phyloP scores from a whole-genome alignment of 1,140 invertebrate genomes.

The Aphidius ervi region DNA sequence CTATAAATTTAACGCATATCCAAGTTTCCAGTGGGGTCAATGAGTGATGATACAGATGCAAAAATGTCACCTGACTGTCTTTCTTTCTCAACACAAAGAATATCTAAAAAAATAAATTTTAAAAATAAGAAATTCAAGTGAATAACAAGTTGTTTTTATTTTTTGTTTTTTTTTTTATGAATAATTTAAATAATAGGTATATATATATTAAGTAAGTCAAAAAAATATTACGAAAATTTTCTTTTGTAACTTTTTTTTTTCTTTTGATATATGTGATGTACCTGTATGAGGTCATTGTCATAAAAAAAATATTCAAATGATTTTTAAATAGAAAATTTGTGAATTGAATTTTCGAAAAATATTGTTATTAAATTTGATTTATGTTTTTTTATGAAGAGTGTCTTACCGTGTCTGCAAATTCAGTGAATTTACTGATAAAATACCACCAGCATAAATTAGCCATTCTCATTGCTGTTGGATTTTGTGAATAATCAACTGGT shows the following conservation, averaged over 20 bases:
- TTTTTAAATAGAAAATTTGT: no score
- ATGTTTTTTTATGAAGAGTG: no score
- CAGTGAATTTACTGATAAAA: constrained; percentile 94
- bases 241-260: no score
- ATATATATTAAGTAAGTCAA: no score
- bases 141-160: neutral
- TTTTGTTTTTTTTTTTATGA: neutral
- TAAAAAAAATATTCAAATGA: no score
- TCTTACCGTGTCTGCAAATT: constrained; percentile 86
- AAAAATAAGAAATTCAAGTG: neutral
- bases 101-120: constrained; percentile 53
- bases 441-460: constrained; percentile 92
- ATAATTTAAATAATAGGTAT: no score
- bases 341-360: no score
- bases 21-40: constrained; percentile 92
- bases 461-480: constrained; percentile 72
- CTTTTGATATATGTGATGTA: no score
- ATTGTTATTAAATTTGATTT: no score
- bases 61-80: constrained; percentile 84
- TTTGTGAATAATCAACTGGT: constrained; percentile 85
- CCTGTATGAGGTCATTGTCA: no score
- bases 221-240: no score
- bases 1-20: constrained; percentile 92
- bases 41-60: constrained; percentile 94
- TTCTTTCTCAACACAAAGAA: constrained; percentile 93